A percentile compares a stretch with the other conserved stretches of the same genome.
phyloP scores from a whole-genome alignment of 2,797 vertebrate genomes.

The Crax fasciolata region DNA sequence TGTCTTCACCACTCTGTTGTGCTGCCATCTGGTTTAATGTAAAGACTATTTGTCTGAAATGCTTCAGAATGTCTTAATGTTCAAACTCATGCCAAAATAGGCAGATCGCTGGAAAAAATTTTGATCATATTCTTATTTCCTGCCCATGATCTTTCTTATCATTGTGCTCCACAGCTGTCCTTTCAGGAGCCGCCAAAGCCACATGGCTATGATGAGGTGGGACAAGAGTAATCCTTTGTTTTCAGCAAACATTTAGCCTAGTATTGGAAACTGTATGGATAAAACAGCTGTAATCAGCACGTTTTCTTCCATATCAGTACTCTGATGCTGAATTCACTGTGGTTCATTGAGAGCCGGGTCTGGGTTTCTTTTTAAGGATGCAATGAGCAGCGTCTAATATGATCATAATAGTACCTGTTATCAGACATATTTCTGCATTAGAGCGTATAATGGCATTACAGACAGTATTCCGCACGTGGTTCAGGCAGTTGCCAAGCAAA shows the following conservation, averaged over 20 bases:
- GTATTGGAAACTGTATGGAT: not conserved
- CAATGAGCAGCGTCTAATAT: slow-evolving; percentile 29
- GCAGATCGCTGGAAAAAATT: not conserved
- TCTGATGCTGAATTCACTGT: slow-evolving; percentile 11
- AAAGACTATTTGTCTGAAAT: not conserved
- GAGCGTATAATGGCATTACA: not conserved
- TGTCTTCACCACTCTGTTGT: not conserved
- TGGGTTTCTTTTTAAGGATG: slow-evolving; percentile 12
- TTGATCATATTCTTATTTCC: not conserved
- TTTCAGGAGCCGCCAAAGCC: not conserved
- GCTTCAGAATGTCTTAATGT: not conserved
- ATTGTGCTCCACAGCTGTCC: not conserved
- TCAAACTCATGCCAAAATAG: not conserved
- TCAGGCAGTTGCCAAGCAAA: slow-evolving; percentile 7
- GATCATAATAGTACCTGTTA: slow-evolving; percentile 29
- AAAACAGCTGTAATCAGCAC: slow-evolving; percentile 8
- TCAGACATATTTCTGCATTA: slow-evolving; percentile 31
- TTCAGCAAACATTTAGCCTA: not conserved
- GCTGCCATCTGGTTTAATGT: not conserved
- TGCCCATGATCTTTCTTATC: not conserved
- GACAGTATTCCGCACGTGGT: not conserved
- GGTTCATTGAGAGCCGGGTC: not conserved
- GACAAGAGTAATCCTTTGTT: not conserved
- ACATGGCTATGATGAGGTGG: not conserved
- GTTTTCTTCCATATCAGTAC: not conserved